Evolutionary conservation across 1,140 invertebrate genomes (phyloP).

Genomic region (Eufriesea mexicana): DNA sequence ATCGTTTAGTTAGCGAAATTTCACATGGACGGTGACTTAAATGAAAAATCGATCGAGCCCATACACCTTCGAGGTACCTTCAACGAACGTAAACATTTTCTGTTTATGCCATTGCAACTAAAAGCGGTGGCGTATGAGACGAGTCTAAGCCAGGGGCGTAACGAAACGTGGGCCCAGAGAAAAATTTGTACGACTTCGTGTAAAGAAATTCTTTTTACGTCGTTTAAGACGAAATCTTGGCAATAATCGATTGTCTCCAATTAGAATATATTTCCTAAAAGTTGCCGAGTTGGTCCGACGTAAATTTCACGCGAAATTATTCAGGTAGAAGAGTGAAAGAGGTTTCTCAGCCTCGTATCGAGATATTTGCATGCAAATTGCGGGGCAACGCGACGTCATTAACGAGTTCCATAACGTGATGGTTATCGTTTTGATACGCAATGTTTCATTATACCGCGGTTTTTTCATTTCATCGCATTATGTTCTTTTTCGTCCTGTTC

Average conservation of each 20-base stretch:
- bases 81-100: neutral
- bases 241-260: neutral
- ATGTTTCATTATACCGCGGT: constrained; percentile 11
- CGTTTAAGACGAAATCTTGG: neutral
- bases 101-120: neutral
- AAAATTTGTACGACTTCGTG: neutral
- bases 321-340: constrained; percentile 13
- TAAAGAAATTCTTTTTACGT: neutral
- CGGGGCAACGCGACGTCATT: constrained; percentile 21
- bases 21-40: neutral
- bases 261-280: neutral
- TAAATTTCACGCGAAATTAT: constrained; percentile 27
- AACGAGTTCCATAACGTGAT: constrained; percentile 24
- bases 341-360: constrained; percentile 15
- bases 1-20: neutral
- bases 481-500: neutral
- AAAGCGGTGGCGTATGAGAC: neutral
- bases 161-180: too few species aligned
- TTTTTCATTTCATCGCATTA: constrained; percentile 12
- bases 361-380: constrained; percentile 51
- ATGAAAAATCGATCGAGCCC: constrained; percentile 32
- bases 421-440: constrained; percentile 33
- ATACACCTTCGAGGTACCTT: neutral
- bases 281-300: neutral
- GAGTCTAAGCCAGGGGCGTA: neutral